Conservation (phyloP, 1,140 invertebrate species). For the Amyelois transitella region DNA sequence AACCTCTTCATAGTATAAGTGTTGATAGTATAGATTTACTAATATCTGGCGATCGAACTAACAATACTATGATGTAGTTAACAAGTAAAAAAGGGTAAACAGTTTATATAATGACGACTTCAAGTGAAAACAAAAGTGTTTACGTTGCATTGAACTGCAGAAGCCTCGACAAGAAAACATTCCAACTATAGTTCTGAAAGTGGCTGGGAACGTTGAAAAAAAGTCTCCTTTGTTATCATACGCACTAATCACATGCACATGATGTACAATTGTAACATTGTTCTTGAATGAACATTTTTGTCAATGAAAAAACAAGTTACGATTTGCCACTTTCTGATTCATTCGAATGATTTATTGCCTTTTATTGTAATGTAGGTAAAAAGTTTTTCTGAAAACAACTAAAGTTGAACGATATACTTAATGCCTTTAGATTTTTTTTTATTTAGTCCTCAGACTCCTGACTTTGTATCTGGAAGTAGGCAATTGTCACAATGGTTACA, state of each 20-base stretch:
- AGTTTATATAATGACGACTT: not conserved
- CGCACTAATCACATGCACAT: constrained; percentile 4
- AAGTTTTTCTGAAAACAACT: no score
- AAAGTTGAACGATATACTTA: no score
- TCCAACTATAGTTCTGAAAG: constrained; percentile 12
- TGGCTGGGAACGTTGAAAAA: constrained; percentile 13
- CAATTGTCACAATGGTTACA: no score
- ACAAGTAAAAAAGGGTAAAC: not conserved
- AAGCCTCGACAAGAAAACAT: constrained; percentile 9
- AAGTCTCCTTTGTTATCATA: constrained; percentile 9
- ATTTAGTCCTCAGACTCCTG: no score
- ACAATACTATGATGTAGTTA: not conserved
- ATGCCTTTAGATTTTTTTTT: no score
- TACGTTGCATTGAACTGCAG: not conserved
- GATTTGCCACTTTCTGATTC: not conserved
- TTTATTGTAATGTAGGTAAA: no score
- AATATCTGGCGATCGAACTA: not conserved
- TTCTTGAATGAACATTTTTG: not conserved
- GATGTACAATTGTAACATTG: not conserved
- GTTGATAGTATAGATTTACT: no score
- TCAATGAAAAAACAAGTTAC: not conserved
- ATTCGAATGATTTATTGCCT: not conserved
- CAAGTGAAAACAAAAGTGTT: constrained; percentile 18
- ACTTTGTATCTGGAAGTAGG: no score
- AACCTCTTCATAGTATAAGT: no score